Percentiles rank a stretch among this genome's conserved stretches.
Evolutionary conservation across 2,888 invertebrate species (phyloP).

Genomic region (Pterobdella sp.): DNA sequence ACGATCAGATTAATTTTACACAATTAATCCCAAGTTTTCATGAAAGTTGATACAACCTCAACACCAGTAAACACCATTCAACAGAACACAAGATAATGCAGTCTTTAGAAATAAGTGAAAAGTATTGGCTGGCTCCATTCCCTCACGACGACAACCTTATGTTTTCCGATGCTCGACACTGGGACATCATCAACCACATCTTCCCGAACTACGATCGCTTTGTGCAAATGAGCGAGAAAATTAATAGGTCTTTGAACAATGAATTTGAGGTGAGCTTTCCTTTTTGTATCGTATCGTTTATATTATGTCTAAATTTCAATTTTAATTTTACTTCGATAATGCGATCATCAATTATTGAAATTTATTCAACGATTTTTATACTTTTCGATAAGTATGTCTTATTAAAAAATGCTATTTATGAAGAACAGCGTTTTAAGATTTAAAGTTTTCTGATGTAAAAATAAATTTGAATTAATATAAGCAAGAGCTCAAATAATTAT

Average conservation of each 20-base stretch:
- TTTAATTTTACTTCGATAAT: not conserved
- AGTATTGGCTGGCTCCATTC: constrained; percentile 28
- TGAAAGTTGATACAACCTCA: no score
- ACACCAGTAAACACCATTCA: not conserved
- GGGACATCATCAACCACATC: constrained; percentile 32
- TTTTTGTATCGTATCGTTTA: no score
- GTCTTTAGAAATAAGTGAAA: constrained; percentile 7
- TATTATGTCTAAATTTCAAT: no score
- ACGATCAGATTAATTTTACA: no score
- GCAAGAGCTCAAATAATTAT: no score
- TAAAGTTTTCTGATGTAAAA: no score
- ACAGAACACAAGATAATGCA: constrained; percentile 23
- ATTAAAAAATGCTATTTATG: no score
- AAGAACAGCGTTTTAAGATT: no score
- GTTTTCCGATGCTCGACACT: constrained; percentile 24
- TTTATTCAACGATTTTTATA: not conserved
- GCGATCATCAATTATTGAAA: not conserved
- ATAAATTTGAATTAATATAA: no score
- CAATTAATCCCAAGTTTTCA: no score
- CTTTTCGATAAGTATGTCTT: not conserved
- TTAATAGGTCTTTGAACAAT: constrained; percentile 24
- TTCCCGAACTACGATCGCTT: constrained; percentile 30
- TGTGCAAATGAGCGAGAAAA: constrained; percentile 28
- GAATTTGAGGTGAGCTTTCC: constrained; percentile 28
- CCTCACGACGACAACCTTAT: constrained; percentile 28